Base-by-base conservation (phyloP, 2,888 invertebrate genomes). In the Invenusta paracnida region DNA sequence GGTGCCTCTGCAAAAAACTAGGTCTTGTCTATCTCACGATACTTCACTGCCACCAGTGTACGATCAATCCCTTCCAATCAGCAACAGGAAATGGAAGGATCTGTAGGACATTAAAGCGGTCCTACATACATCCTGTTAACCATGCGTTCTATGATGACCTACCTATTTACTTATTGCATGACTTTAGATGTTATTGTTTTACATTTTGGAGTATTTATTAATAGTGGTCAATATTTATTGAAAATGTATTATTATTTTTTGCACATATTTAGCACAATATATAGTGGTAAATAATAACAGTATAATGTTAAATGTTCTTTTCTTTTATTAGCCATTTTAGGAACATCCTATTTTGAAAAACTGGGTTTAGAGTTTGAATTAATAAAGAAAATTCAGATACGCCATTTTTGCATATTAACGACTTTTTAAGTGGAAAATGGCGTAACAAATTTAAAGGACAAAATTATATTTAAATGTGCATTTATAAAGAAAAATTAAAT, bases 61-160 rank as follows among this genome's bases (percentile, higher is more conserved):
- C 31, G 30, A 82, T 30, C 29, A 30, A 23, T 27, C 23, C 5
- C 79, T 79, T 25, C 79, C 79, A 29, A 79, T 79, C 29, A 29
- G 30, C 31, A 29, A 30, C 82, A 82, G 30, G 5, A 82, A 82
- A 30, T 82, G 29, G 29, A 30, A 82, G 82, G 82, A 82, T 82
- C 82, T 82, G 82, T 29, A 82, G 31, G 29, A 30, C 82, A 82
- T 82, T 30, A 82, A 82, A 82, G 31, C 29, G 82, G 31, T 30
- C 82, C 29, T 82, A 13, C 29, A 2, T 82, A 13, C 29, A 82
- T 82, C 17, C 82, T 5, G 30, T 30, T 82, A 30, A 82, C 82
- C 82, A 82, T 30, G 30, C 29, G 29, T 82, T 82, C 23, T 82
- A 82, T 30, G 82, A 82, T 29, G 23, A 82, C 30, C 27, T 82